phyloP scores from a whole-genome alignment of 2,113 vertebrate genomes.

The Sander vitreus region DNA sequence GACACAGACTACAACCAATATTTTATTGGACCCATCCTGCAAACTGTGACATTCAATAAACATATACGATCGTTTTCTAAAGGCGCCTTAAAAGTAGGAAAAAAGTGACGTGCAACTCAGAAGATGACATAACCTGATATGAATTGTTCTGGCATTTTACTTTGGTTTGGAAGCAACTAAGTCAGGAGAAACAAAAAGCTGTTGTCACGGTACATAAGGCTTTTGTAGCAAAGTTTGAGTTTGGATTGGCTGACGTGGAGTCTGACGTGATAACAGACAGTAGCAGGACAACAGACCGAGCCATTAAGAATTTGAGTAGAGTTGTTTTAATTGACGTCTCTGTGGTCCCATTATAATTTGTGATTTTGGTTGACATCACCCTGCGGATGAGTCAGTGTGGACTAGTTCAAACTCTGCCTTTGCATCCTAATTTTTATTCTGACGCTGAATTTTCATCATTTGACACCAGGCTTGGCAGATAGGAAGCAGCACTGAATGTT shows the following conservation, averaged over 20 bases:
- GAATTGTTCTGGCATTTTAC: background rate
- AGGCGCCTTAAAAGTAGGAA: no score
- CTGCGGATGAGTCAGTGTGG: constrained; percentile 32
- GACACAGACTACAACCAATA: no score
- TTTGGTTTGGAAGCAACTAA: background rate
- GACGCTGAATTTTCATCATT: constrained; percentile 30
- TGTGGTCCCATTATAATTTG: constrained; percentile 9
- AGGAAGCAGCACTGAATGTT: constrained; percentile 6
- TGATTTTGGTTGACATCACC: constrained; percentile 18
- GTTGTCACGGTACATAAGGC: no score
- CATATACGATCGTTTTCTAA: background rate
- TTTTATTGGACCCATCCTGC: background rate
- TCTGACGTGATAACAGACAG: background rate
- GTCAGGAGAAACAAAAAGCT: background rate
- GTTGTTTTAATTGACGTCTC: constrained; percentile 22
- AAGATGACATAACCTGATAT: no score
- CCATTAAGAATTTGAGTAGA: background rate
- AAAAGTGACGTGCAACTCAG: no score
- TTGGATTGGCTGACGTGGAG: background rate
- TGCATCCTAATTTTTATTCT: constrained; percentile 34
- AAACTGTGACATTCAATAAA: background rate
- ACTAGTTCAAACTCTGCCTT: constrained; percentile 8
- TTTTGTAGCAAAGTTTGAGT: background rate
- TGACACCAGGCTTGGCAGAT: constrained; percentile 7
- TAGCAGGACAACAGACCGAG: background rate